Evolutionary conservation across 2,797 vertebrate species (phyloP), one percentile per base, ranked within the genome.

Genomic region (Benthosema pterotum): DNA sequence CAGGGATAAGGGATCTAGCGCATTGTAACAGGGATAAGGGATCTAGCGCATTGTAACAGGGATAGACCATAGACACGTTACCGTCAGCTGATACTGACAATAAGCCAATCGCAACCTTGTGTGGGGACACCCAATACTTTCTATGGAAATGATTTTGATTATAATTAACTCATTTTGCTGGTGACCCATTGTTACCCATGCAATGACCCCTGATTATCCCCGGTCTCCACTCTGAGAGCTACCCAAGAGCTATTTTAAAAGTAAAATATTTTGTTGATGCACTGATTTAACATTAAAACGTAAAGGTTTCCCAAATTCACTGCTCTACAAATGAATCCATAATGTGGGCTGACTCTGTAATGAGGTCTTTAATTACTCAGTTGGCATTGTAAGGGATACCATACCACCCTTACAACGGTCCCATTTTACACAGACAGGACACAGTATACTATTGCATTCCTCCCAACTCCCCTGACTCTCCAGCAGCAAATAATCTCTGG

Each of bases 401-500:
- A 59, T 56, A 15, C 7, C 49, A 6, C 11, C 15, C 13, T 18
- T 47, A 61, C 62, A 75, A 77, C 57, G 49, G 50, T 4, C 57
- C 38, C 57, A 63, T 63, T 19, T 58, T 55, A 28, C 22, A 42
- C 60, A 75, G 13, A 2, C 46, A 58, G 7, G 4, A 2, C 22
- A 50, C 22, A 42, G 25, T 16, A 49, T 25, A 3, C 22, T 25
- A 25, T 52, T 42, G 49, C 0, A 68, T 63, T 70, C 17, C 14
- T 28, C 28, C 28, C 46, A 25, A n/a, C 19, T 1, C 22, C 11
- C 4, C 12, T 8, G 3, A 58, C 16, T 57, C 52, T 78, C 53
- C 52, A 5, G 28, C 3, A 5, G 46, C 13, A 69, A 60, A 16
- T 9, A 72, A 72, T 74, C 72, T 68, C 50, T 46, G 61, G 22